A percentile compares a stretch with the other conserved stretches of the same genome.
Evolutionary conservation across 2,113 vertebrate species (phyloP).

Genomic region (Sinocyclocheilus maitianheensis): DNA sequence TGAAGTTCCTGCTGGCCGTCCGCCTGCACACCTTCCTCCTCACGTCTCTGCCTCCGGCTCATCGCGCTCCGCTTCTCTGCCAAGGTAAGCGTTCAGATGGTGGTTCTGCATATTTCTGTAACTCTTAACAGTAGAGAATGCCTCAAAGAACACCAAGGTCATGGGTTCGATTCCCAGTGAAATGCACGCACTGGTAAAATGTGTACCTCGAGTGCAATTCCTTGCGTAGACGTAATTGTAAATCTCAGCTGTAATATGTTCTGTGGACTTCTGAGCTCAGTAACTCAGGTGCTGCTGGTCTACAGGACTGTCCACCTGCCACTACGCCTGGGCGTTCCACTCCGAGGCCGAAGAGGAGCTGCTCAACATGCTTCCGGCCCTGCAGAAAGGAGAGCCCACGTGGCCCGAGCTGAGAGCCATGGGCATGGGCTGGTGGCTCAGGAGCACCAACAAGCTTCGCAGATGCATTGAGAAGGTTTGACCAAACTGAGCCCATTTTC

Average conservation of each 20-base stretch:
- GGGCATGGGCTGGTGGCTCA: slow-evolving; percentile 97
- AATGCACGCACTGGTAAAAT: background rate
- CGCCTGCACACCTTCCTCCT: slow-evolving; percentile 92
- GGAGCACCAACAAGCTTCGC: slow-evolving; percentile 87
- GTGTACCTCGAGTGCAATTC: too few species aligned
- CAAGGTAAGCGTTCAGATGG: slow-evolving; percentile 77
- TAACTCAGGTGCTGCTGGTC: slow-evolving; percentile 6
- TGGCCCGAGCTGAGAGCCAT: slow-evolving; percentile 95
- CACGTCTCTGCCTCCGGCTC: slow-evolving; percentile 89
- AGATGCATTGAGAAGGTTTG: slow-evolving; percentile 94
- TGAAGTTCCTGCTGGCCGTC: slow-evolving; percentile 94
- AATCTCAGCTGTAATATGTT: background rate
- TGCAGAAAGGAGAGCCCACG: slow-evolving; percentile 87
- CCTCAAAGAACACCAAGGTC: background rate
- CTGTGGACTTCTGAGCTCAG: background rate
- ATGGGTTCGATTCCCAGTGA: too few species aligned
- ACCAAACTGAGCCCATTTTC: background rate
- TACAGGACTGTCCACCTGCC: slow-evolving; percentile 90
- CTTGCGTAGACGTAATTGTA: background rate
- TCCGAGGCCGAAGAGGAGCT: slow-evolving; percentile 96
- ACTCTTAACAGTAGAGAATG: too few species aligned
- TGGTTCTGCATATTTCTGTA: background rate
- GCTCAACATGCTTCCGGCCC: slow-evolving; percentile 87
- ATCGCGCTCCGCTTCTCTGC: slow-evolving; percentile 86
- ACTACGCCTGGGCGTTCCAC: slow-evolving; percentile 98